Conservation (phyloP, 2,113 vertebrate species). For the Muntiacus muntjak region DNA sequence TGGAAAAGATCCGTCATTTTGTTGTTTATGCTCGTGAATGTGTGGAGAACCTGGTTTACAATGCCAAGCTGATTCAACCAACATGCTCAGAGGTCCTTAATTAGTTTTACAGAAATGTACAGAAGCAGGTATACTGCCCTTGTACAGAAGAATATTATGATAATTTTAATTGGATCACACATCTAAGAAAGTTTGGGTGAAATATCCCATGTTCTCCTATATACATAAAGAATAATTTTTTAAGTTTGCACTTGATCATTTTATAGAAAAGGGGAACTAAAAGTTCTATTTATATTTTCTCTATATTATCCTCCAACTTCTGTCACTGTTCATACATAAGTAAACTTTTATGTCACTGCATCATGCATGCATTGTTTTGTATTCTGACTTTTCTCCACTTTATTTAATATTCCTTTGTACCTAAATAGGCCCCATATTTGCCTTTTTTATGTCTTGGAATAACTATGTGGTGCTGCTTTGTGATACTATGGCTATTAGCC, state of each 20-base stretch:
- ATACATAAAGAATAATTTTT: not conserved
- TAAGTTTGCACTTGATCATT: not conserved
- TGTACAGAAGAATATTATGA: not conserved
- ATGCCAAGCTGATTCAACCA: not conserved
- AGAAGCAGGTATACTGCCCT: not conserved
- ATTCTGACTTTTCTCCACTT: not conserved
- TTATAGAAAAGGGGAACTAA: not conserved
- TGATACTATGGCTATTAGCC: not conserved
- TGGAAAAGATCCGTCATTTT: constrained; percentile 8
- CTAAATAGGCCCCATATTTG: not conserved
- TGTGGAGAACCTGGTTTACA: not conserved
- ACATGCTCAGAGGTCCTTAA: not conserved
- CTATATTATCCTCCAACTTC: not conserved
- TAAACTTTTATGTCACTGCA: not conserved
- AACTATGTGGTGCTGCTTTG: not conserved
- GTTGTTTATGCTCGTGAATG: not conserved
- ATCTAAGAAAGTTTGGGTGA: not conserved
- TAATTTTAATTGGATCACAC: not conserved
- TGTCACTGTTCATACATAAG: not conserved
- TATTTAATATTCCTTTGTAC: not conserved
- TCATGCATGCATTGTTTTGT: not conserved
- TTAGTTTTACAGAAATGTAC: not conserved
- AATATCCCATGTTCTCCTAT: not conserved
- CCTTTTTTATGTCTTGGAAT: not conserved
- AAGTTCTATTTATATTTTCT: not conserved